Percentiles rank a stretch among this genome's conserved stretches.
Conservation (phyloP, 2,888 invertebrate species). For the Scelioninae gen. 1 region DNA sequence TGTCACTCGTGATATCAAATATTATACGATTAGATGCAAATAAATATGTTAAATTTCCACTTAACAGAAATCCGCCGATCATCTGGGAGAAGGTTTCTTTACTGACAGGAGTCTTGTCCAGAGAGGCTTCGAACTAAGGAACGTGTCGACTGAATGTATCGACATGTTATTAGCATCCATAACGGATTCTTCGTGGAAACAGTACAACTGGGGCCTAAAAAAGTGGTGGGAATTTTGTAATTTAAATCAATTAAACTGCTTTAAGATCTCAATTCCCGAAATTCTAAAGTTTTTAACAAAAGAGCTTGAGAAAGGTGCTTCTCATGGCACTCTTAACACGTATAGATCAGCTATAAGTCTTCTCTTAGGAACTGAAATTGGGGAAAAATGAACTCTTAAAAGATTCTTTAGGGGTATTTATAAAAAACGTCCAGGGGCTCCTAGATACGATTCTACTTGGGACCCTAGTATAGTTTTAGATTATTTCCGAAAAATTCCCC, state of each 20-base stretch:
- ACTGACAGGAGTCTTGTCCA: slow-evolving; percentile 52
- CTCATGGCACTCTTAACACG: slow-evolving; percentile 4
- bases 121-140: slow-evolving; percentile 41
- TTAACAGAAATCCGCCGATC: slow-evolving; percentile 9
- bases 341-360: background rate
- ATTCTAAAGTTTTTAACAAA: background rate
- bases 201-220: slow-evolving; percentile 3
- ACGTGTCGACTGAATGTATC: slow-evolving; percentile 15
- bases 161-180: background rate
- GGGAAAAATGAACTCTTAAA: background rate
- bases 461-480: no score
- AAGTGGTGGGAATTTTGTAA: slow-evolving; percentile 19
- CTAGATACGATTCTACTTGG: no score
- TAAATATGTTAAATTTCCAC: slow-evolving; percentile 13
- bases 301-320: background rate
- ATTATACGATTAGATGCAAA: slow-evolving; percentile 46
- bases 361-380: background rate
- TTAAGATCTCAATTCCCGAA: background rate
- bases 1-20: slow-evolving; percentile 23
- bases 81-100: background rate
- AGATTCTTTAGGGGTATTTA: background rate
- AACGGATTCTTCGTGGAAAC: slow-evolving; percentile 15
- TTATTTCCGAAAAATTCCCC: no score
- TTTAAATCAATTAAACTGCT: background rate
- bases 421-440: no score